A percentile compares a stretch with the other conserved stretches of the same genome.
Evolutionary conservation across 2,797 vertebrate species (phyloP).

Genomic region (Cossypha niveicapilla): DNA sequence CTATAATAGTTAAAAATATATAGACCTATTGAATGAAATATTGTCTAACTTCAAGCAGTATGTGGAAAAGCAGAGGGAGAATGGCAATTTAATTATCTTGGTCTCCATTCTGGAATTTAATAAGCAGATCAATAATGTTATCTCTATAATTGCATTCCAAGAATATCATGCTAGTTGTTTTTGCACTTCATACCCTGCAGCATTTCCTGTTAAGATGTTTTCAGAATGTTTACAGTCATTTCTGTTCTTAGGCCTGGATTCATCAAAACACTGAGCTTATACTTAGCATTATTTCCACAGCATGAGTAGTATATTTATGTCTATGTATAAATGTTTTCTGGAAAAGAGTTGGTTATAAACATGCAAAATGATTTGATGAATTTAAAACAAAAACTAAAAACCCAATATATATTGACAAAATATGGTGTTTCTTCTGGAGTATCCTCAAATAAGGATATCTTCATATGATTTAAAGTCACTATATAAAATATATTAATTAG

Average conservation of each 20-base stretch:
- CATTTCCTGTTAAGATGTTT: conserved; percentile 34
- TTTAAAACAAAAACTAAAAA: conserved; percentile 35
- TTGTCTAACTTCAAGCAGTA: background rate
- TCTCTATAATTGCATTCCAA: conserved; percentile 11
- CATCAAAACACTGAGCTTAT: conserved; percentile 47
- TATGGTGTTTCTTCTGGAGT: background rate
- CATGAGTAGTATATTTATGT: conserved; percentile 32
- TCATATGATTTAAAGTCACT: background rate
- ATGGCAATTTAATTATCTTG: background rate
- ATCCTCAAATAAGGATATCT: background rate
- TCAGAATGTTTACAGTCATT: conserved; percentile 47
- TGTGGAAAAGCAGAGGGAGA: background rate
- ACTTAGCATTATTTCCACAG: conserved; percentile 44
- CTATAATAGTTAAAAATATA: background rate
- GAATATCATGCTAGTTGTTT: conserved; percentile 19
- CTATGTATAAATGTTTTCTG: conserved; percentile 39
- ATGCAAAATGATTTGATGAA: background rate
- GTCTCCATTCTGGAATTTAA: background rate
- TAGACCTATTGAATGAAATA: background rate
- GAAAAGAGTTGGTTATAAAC: conserved; percentile 6
- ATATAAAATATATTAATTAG: background rate
- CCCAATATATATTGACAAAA: background rate
- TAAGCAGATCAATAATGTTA: conserved; percentile 24
- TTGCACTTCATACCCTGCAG: conserved; percentile 35
- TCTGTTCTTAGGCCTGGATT: conserved; percentile 45